Base-by-base conservation (phyloP, 2,888 invertebrate species). In the Chrysopilus asiliformis region DNA sequence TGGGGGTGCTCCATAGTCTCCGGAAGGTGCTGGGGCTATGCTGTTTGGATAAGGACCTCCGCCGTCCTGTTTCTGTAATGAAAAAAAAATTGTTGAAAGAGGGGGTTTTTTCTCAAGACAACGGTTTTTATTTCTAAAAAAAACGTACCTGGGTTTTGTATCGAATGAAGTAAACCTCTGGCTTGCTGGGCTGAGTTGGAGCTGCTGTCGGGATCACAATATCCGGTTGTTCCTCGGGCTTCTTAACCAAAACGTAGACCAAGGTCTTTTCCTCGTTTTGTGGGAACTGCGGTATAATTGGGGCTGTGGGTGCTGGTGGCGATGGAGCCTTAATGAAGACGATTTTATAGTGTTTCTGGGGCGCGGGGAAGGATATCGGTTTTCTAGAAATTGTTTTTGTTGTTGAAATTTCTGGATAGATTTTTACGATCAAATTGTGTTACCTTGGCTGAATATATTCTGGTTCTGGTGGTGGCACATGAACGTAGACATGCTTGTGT, bases 401-500 rank as follows among this genome's bases (percentile, higher is more conserved):
- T 22, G 10, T 22, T 22, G 10, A 22, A 22, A 22, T 10, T 10
- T 8, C 10, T 22, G 10, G 7, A 8, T 8, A 22, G 10, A 8
- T 22, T 22, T 8, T 22, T 22, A 22, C 7, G 34, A 24, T 30
- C 19, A 34, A 25, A n/a, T 13, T 10, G 19, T 25, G 27, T 56
- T 57, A 74, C 55, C 71, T 77, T 14, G 80, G 74, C 14, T 75
- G 71, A 24, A 73, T 74, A 53, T 77, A 71, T 52, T 85, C 85
- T 19, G 79, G 79, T 60, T 87, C 86, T 51, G 86, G 85, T 38
- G 86, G 87, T 32, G 87, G 86, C 13, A 87, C 85, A 60, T 87
- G 87, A 13, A 89, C 86, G 65, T 87, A 89, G 10, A 89, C 86
- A 57, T 87, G 87, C 57, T 89, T 89, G 64, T 87, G 87, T 34